A percentile compares a stretch with the other conserved stretches of the same genome.
phyloP scores from a whole-genome alignment of 2,888 invertebrate genomes.

The Philaethria dido region DNA sequence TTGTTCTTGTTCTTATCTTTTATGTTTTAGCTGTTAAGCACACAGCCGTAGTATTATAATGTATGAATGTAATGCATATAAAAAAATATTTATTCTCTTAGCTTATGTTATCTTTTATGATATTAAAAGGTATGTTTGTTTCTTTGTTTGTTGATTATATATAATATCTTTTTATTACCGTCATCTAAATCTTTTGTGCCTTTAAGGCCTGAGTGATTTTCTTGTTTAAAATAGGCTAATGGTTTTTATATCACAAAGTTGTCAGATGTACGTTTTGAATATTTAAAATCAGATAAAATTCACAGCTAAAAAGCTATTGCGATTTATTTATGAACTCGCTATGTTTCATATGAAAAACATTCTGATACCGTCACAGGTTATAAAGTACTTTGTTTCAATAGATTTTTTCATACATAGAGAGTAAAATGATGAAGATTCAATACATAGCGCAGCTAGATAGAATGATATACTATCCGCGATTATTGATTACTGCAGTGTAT shows the following conservation, averaged over 20 bases:
- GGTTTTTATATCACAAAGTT: background rate
- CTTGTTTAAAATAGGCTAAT: background rate
- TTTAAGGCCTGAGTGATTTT: background rate
- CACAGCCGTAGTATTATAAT: constrained; percentile 1
- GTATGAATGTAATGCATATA: constrained; percentile 8
- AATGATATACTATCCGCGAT: constrained; percentile 16
- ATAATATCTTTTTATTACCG: background rate
- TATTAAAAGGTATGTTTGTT: background rate
- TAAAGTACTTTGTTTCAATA: constrained; percentile 13
- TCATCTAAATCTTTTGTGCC: background rate
- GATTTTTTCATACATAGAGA: constrained; percentile 8
- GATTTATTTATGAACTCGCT: constrained; percentile 10
- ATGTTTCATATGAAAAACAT: constrained; percentile 10
- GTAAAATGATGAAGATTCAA: constrained; percentile 8
- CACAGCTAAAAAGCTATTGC: constrained; percentile 10
- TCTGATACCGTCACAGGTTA: constrained; percentile 15
- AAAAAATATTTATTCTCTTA: background rate
- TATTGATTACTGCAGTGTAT: constrained; percentile 24
- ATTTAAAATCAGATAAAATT: constrained; percentile 10
- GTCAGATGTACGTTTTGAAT: constrained; percentile 4
- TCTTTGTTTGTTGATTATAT: background rate
- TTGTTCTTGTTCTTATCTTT: constrained; percentile 26
- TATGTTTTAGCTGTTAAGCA: constrained; percentile 12
- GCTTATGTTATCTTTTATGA: background rate
- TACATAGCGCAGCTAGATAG: background rate